Evolutionary conservation across 2,113 vertebrate species (phyloP), one percentile per base, ranked within the genome.

Genomic region (Catharus minimus): DNA sequence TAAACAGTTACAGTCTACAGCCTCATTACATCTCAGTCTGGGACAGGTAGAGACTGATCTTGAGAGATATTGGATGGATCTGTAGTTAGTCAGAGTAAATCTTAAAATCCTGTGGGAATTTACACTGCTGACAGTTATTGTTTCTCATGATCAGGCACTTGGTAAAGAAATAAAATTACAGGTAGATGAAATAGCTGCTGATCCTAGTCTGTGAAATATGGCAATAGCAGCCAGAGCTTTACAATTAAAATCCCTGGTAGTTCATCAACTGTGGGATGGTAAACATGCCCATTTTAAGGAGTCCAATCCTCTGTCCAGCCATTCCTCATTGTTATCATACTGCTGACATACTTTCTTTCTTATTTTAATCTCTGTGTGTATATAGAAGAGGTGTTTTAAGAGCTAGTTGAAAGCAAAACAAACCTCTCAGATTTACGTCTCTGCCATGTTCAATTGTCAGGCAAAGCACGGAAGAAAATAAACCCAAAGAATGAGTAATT

Each of bases 11-110:
- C 67, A 91, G 53, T 84, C 88, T 91, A 79, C 53, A 79, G 92
- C 69, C 88, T 66, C 90, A 69, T 79, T 89, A 84, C 67, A 56
- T 83, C 89, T 90, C 83, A 87, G 64, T 15, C 52, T 79, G 57
- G 92, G 89, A 94, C 91, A 95, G 86, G 86, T 90, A 77, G 81
- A 92, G 91, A 76, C 93, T 87, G 90, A 96, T 95, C 90, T 86
- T 87, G 74, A 80, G 89, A 92, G 83, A 90, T 82, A 93, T 67
- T 86, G 86, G 95, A 88, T 22, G 33, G 92, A 90, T 89, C 81
- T 94, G 86, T 78, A 87, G 69, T 93, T 90, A 95, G 82, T 89
- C 71, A 79, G 83, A 92, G 81, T 89, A 94, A 92, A 96, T 93
- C 90, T 93, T 86, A 57, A 91, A 95, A 78, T 82, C 81, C 55